Percentiles rank a stretch among this genome's conserved stretches.
Evolutionary conservation across 2,113 vertebrate species (phyloP).

Genomic region (Scalopus aquaticus): DNA sequence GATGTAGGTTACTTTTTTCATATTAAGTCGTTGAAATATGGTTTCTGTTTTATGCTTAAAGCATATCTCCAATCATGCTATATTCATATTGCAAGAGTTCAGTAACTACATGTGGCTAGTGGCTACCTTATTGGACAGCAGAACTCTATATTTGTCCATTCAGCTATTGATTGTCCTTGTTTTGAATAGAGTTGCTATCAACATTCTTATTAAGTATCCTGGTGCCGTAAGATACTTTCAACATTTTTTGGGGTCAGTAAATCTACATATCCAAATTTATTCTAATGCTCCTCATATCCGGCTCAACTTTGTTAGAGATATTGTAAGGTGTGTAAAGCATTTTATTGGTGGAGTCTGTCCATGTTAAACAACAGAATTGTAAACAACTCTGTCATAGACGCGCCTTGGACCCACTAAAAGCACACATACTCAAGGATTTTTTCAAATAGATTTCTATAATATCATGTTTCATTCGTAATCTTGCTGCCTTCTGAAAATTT

Average conservation of each 20-base stretch:
- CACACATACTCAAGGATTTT: background rate
- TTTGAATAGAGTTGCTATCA: slow-evolving; percentile 35
- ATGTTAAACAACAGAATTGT: background rate
- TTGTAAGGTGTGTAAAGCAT: background rate
- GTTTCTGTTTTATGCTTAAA: background rate
- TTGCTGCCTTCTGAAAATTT: slow-evolving; percentile 26
- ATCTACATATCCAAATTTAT: background rate
- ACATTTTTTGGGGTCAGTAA: background rate
- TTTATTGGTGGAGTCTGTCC: slow-evolving; percentile 11
- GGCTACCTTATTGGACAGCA: background rate
- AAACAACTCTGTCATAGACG: slow-evolving; percentile 1
- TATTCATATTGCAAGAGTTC: background rate
- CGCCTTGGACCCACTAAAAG: background rate
- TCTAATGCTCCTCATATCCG: background rate
- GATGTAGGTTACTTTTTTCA: background rate
- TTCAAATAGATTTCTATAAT: background rate
- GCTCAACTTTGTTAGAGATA: slow-evolving; percentile 11
- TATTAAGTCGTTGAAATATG: background rate
- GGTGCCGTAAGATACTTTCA: background rate
- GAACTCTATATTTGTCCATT: background rate
- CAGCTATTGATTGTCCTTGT: background rate
- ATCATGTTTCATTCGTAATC: background rate
- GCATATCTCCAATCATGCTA: background rate
- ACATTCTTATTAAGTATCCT: slow-evolving; percentile 41
- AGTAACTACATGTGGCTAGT: background rate